A percentile compares a stretch with the other conserved stretches of the same genome.
These are phyloP conservation scores for Crocodylus rhombifer DNA, from an alignment of 2,797 vertebrate genomes.

Conservation along the genomic window DNA sequence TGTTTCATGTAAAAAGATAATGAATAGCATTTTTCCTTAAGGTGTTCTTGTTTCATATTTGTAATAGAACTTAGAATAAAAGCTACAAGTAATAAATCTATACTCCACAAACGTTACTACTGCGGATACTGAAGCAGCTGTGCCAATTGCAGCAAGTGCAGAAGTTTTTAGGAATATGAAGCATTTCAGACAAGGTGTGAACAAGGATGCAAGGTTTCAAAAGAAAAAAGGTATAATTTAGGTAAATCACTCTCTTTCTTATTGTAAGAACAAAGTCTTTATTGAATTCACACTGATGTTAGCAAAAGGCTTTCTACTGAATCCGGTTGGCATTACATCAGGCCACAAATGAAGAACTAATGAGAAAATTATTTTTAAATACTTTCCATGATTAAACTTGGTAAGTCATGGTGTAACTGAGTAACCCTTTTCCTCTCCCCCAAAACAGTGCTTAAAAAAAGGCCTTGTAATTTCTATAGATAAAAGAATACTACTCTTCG, in stretches of 20 bases:
- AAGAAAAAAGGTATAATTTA: background rate
- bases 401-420: background rate
- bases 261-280: background rate
- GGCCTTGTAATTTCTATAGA: too few relatives aligned
- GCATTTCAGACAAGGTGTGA: rapidly evolving
- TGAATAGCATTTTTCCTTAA: background rate
- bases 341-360: background rate
- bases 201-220: background rate
- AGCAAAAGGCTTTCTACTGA: background rate
- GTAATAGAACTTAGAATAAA: background rate
- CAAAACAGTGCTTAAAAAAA: too few relatives aligned
- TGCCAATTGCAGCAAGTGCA: background rate
- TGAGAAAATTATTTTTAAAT: background rate
- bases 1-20: background rate
- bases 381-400: background rate
- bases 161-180: background rate
- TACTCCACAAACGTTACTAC: background rate
- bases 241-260: background rate
- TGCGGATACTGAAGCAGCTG: rapidly evolving
- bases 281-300: background rate
- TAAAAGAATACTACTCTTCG: too few relatives aligned
- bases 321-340: background rate
- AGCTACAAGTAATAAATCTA: background rate
- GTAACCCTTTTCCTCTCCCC: too few relatives aligned
- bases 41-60: background rate